phyloP scores from a whole-genome alignment of 2,888 invertebrate species.

The Pterostichus madidus region DNA sequence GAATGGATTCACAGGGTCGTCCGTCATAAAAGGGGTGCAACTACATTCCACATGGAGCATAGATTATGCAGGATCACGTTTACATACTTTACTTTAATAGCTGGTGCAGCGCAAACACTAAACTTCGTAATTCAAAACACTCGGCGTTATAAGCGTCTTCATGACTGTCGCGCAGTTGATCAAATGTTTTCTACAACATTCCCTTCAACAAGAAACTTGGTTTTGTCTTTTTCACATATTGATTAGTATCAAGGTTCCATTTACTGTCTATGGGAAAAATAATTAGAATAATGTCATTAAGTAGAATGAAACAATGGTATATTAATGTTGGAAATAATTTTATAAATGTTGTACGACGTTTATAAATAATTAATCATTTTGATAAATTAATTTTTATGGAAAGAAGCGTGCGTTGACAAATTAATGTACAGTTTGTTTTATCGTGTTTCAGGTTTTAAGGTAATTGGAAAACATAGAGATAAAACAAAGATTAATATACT shows the following conservation, averaged over 20 bases:
- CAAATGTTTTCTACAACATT: constrained; percentile 16
- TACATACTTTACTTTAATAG: constrained; percentile 61
- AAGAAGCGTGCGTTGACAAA: constrained; percentile 34
- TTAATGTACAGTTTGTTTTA: constrained; percentile 17
- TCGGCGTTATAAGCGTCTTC: constrained; percentile 37
- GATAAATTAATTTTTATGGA: constrained; percentile 30
- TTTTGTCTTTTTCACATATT: not conserved
- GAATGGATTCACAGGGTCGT: constrained; percentile 15
- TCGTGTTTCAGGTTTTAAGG: constrained; percentile 26
- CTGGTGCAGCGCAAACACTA: constrained; percentile 52
- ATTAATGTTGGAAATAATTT: constrained; percentile 3
- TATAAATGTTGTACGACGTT: constrained; percentile 20
- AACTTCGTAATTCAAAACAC: constrained; percentile 52
- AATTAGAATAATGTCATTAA: constrained; percentile 19
- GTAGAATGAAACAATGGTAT: not conserved
- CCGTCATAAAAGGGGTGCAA: constrained; percentile 41
- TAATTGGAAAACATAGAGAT: constrained; percentile 41
- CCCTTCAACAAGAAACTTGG: not conserved
- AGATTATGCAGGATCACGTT: constrained; percentile 62
- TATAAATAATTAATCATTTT: constrained; percentile 42
- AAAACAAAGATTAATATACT: constrained; percentile 28
- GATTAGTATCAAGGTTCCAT: not conserved
- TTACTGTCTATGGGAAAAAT: constrained; percentile 13
- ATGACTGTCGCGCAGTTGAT: constrained; percentile 15
- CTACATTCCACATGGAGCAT: constrained; percentile 44